These are phyloP conservation scores for Mustelus asterias DNA, from an alignment of 2,113 vertebrate species.

Conservation along the genomic window DNA sequence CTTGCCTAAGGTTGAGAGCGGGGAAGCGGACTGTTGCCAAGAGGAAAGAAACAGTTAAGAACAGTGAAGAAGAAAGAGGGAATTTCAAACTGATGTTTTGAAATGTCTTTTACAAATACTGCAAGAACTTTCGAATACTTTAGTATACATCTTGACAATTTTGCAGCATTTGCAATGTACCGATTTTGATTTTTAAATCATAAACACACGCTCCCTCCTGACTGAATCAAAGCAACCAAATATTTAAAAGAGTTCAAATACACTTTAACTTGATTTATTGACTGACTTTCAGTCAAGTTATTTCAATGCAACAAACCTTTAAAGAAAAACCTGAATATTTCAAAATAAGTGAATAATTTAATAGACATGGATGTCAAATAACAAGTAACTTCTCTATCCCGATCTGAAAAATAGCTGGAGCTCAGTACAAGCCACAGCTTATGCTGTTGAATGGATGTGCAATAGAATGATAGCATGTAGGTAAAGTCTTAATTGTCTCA, in stretches of 20 bases:
- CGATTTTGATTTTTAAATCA: neutral
- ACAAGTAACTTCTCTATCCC: neutral
- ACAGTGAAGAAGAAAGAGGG: neutral
- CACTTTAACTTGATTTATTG: neutral
- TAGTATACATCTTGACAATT: neutral
- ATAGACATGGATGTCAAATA: neutral
- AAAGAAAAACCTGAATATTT: neutral
- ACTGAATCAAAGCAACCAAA: neutral
- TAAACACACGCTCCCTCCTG: neutral
- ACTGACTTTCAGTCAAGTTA: neutral
- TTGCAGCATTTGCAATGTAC: neutral
- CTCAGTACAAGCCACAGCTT: neutral
- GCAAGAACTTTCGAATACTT: neutral
- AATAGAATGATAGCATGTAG: neutral
- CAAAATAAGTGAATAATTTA: neutral
- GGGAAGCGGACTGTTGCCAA: neutral
- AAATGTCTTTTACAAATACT: neutral
- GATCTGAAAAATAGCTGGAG: neutral
- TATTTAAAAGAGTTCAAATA: neutral
- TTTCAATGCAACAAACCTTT: neutral
- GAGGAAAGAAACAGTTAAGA: neutral
- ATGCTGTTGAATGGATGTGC: neutral
- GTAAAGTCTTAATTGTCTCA: neutral
- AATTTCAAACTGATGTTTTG: neutral
- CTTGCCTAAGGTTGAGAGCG: neutral